These are phyloP conservation scores for Galeopterus variegatus DNA, from an alignment of 2,113 vertebrate genomes.

Conservation along the genomic window DNA sequence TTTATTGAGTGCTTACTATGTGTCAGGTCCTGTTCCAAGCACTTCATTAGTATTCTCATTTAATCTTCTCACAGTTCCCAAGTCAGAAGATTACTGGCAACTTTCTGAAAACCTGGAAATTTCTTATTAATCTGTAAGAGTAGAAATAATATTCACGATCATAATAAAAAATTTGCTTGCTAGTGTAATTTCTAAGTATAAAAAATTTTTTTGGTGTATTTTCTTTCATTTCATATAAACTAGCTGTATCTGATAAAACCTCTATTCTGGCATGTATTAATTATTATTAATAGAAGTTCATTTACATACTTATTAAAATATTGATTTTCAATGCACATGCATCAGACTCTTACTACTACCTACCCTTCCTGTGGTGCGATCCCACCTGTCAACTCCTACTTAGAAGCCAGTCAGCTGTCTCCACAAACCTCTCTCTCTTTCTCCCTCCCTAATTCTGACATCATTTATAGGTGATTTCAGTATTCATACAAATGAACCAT, in stretches of 20 bases:
- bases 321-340: background rate
- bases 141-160: background rate
- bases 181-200: background rate
- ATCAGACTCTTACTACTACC: background rate
- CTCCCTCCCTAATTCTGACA: background rate
- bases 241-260: background rate
- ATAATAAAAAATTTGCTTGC: slow-evolving; percentile 14
- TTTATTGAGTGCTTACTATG: background rate
- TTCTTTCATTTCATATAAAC: slow-evolving; percentile 48
- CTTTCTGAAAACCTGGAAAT: background rate
- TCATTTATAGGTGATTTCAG: background rate
- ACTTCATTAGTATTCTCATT: background rate
- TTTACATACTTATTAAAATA: background rate
- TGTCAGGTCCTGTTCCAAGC: background rate
- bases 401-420: background rate
- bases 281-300: background rate
- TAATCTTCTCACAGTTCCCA: background rate
- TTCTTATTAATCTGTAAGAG: background rate
- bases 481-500: background rate
- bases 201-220: background rate
- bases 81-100: background rate
- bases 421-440: background rate
- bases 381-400: background rate
- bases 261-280: background rate
- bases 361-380: background rate